Evolutionary conservation across 2,888 invertebrate species (phyloP).

Genomic region (Drosophila mettleri): DNA sequence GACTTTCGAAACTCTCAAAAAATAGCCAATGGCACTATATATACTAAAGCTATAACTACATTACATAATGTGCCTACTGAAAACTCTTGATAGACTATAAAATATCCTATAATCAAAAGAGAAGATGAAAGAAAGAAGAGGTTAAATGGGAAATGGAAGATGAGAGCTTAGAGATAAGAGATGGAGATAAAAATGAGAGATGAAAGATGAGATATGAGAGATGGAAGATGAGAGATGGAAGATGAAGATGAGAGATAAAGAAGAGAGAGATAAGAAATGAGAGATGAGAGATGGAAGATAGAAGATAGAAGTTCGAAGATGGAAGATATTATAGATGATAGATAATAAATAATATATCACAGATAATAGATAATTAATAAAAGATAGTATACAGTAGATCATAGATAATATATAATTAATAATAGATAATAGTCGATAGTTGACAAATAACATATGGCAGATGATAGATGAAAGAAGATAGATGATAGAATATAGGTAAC

Average conservation of each 20-base stretch:
- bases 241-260: background rate
- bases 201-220: background rate
- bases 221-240: background rate
- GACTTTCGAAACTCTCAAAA: constrained; percentile 66
- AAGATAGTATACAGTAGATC: background rate
- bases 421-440: no score
- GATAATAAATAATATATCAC: background rate
- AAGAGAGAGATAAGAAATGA: background rate
- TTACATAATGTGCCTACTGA: background rate
- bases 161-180: background rate
- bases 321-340: background rate
- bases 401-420: background rate
- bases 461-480: background rate
- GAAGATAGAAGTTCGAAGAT: background rate
- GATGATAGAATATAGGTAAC: background rate
- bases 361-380: no score
- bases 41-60: background rate
- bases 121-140: no score
- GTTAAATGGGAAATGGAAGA: background rate
- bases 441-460: background rate
- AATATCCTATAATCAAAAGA: background rate
- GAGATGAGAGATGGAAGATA: background rate
- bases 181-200: background rate
- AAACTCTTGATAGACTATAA: background rate
- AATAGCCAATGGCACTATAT: constrained; percentile 1